Percentiles rank a stretch among this genome's conserved stretches.
phyloP scores from a whole-genome alignment of 1,140 invertebrate genomes.

The Ips typographus region DNA sequence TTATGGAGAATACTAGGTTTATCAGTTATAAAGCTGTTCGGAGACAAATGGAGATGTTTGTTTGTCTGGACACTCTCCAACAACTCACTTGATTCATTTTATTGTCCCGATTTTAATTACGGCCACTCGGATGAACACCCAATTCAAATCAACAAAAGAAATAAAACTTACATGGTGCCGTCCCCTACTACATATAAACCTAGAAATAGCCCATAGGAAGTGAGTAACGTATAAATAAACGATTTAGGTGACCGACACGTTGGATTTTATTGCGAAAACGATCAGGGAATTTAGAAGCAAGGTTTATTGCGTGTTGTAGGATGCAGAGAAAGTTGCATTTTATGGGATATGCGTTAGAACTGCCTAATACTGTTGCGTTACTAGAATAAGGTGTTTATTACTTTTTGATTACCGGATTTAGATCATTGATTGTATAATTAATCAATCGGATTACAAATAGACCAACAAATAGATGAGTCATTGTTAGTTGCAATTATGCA shows the following conservation, averaged over 20 bases:
- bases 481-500: no score
- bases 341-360: background rate
- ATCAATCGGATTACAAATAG: no score
- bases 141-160: no score
- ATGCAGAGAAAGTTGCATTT: constrained; percentile 30
- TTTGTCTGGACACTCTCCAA: constrained; percentile 7
- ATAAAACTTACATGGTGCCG: constrained; percentile 3
- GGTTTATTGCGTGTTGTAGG: constrained; percentile 27
- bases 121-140: no score
- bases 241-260: constrained; percentile 38
- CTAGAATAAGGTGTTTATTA: no score
- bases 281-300: constrained; percentile 30
- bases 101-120: no score
- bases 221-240: constrained; percentile 35
- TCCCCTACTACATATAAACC: constrained; percentile 1
- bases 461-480: no score
- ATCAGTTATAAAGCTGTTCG: constrained; percentile 28
- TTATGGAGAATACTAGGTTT: constrained; percentile 31
- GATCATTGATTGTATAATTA: no score
- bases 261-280: constrained; percentile 32
- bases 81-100: no score
- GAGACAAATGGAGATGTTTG: constrained; percentile 9
- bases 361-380: no score
- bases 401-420: no score
- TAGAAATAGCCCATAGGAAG: constrained; percentile 32